A percentile compares a stretch with the other conserved stretches of the same genome.
Conservation (phyloP, 2,888 invertebrate species). For the Leucoptera coffeella region DNA sequence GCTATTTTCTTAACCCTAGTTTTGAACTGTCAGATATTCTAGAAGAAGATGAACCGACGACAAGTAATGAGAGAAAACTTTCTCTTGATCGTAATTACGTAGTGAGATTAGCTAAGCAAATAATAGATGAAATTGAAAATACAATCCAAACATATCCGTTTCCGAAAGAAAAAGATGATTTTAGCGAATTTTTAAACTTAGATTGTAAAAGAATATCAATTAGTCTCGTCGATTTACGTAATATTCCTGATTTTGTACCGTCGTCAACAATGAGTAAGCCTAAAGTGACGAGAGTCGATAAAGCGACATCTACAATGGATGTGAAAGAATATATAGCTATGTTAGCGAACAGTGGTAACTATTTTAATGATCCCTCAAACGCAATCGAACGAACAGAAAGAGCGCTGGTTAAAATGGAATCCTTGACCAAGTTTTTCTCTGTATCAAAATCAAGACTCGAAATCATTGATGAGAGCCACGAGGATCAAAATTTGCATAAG, state of each 20-base stretch:
- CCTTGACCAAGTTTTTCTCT: slow-evolving; percentile 34
- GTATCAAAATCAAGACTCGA: slow-evolving; percentile 37
- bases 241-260: slow-evolving; percentile 38
- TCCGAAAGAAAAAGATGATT: slow-evolving; percentile 9
- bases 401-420: slow-evolving; percentile 35
- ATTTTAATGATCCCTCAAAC: too few relatives aligned
- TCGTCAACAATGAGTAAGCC: slow-evolving; percentile 36
- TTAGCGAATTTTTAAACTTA: slow-evolving; percentile 20
- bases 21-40: slow-evolving; percentile 38
- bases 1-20: slow-evolving; percentile 26
- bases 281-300: slow-evolving; percentile 28
- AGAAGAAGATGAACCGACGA: slow-evolving; percentile 40
- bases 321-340: slow-evolving; percentile 32
- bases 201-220: slow-evolving; percentile 27
- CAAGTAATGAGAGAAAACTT: slow-evolving; percentile 16
- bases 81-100: slow-evolving; percentile 16
- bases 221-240: slow-evolving; percentile 33
- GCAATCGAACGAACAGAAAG: slow-evolving; percentile 24
- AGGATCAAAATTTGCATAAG: slow-evolving; percentile 15
- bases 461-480: slow-evolving; percentile 37
- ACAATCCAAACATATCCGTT: slow-evolving; percentile 20
- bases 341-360: slow-evolving; percentile 10
- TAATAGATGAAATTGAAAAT: slow-evolving; percentile 32
- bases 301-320: slow-evolving; percentile 38
- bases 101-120: slow-evolving; percentile 14